These are phyloP conservation scores for Scotopteryx bipunctaria DNA, from an alignment of 2,888 invertebrate species.

Conservation along the genomic window DNA sequence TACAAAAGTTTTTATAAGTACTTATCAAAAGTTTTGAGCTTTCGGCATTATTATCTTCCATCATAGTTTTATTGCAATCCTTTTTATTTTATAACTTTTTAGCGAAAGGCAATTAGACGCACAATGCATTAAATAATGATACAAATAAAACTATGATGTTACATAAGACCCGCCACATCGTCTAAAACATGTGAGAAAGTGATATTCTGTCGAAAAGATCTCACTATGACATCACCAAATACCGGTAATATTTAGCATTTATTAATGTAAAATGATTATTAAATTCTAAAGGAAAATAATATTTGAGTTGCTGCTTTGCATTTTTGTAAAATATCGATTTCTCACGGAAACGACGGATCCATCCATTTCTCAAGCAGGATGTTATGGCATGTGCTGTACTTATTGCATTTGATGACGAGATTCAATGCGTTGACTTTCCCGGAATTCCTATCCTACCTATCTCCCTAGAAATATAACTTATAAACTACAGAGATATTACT, in stretches of 20 bases:
- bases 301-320: no score
- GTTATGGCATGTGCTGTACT: constrained; percentile 2
- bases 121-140: constrained; percentile 5
- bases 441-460: background rate
- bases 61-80: background rate
- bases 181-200: constrained; percentile 22
- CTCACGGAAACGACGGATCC: background rate
- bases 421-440: constrained; percentile 3
- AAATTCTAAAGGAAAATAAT: background rate
- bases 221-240: constrained; percentile 22
- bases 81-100: background rate
- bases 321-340: no score
- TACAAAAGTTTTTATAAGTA: no score
- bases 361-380: constrained; percentile 9
- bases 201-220: constrained; percentile 20
- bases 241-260: constrained; percentile 8
- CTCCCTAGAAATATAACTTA: no score
- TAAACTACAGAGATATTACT: no score
- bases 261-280: background rate
- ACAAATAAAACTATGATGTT: constrained; percentile 20
- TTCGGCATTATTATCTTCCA: background rate
- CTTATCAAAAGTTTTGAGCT: no score
- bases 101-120: constrained; percentile 18
- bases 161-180: constrained; percentile 10
- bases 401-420: constrained; percentile 1